These are phyloP conservation scores for Perca schrenkii DNA, from an alignment of 2,113 vertebrate genomes.

Conservation along the genomic window DNA sequence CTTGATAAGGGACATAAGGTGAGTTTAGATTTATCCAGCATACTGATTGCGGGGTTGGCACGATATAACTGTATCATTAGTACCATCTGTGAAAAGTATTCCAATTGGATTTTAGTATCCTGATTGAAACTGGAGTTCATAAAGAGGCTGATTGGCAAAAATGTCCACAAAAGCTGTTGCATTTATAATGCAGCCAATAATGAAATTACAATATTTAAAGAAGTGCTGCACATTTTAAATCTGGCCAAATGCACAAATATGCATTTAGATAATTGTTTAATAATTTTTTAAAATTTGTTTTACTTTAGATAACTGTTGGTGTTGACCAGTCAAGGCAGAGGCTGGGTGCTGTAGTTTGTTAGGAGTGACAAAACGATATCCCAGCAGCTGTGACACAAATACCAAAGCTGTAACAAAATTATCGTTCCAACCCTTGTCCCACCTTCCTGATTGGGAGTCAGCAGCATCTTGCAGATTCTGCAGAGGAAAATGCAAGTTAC, in stretches of 20 bases:
- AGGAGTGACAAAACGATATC: not conserved
- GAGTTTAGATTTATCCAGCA: conserved; percentile 11
- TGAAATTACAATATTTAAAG: not conserved
- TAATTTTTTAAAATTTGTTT: not conserved
- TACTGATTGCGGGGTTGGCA: conserved; percentile 64
- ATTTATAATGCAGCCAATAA: not conserved
- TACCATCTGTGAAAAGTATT: not conserved
- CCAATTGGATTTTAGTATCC: not conserved
- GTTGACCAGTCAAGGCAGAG: not conserved
- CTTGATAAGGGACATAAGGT: conserved; percentile 15
- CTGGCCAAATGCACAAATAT: not conserved
- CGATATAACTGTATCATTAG: conserved; percentile 45
- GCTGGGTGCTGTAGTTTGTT: not conserved
- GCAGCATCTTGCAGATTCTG: conserved; percentile 66
- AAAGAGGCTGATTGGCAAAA: not conserved
- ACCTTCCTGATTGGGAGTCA: conserved; percentile 39
- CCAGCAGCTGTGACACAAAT: not conserved
- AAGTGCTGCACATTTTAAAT: not conserved
- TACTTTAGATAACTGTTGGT: not conserved
- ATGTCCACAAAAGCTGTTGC: not conserved
- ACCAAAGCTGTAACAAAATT: not conserved
- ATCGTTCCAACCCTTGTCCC: conserved; percentile 77
- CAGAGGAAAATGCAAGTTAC: conserved; percentile 65
- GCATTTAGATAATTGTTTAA: not conserved
- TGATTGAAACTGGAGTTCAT: not conserved